Base-by-base conservation (phyloP, 1,140 invertebrate species). In the Mactra quadrangularis region DNA sequence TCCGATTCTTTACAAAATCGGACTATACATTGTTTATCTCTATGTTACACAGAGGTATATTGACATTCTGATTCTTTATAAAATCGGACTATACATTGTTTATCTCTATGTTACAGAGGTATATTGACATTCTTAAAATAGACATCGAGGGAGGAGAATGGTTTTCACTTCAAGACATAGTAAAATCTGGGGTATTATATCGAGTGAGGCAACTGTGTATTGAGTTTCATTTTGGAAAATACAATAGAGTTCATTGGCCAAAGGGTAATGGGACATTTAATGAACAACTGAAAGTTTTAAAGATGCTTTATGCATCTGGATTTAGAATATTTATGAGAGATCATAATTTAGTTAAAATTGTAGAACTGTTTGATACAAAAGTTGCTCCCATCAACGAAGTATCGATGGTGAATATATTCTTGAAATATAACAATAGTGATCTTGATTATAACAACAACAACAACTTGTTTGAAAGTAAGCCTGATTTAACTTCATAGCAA, bases 121-220 rank as follows among this genome's bases (percentile, higher is more conserved):
- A 27, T 11, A 60, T 75, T 15, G 72, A 75, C 25, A 57, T 75
- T 19, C 31, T 75, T 17, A 75, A 75, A 35, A 75, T 75, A 13
- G 72, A 75, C 52, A 60, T 75, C n/a, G 72, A 75, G 53, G 72
- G 72, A 33, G 25, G 55, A 33, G 72, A 75, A 38, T 75, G 72
- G 72, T 15, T 3, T 17, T 22, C 72, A 9, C 35, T 75, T 7
- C 35, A 31, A 2, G 53, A 59, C 25, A 75, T 75, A 15, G 33
- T 75, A 7, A 9, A 3, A n/a, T 50, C 35, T 11, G 72, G 72
- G 0, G 41, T 57, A 7, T 33, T 75, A 3, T 6, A 27, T 9
- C 53, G 53, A 9, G 72, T 75, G 17, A 75, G 47, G 47, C 72
- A 75, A 35, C 25, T 75, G 13, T 45, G 72, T 60, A 11, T 75